Evolutionary conservation across 1,140 invertebrate species (phyloP).

Genomic region (Drosophila nigromelanica): DNA sequence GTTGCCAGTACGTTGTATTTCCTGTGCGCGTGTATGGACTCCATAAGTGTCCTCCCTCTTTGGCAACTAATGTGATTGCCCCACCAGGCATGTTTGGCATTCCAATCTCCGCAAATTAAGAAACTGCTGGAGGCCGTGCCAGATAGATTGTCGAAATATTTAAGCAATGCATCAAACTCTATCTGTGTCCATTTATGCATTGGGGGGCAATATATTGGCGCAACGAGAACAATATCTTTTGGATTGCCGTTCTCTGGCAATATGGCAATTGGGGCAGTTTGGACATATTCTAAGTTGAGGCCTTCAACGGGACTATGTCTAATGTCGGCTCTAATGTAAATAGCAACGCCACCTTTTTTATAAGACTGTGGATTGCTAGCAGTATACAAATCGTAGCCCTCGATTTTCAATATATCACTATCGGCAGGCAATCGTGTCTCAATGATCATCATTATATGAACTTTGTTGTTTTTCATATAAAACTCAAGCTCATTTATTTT

Average conservation of each 20-base stretch:
- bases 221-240: constrained; percentile 6
- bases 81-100: constrained; percentile 6
- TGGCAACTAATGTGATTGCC: neutral
- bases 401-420: neutral
- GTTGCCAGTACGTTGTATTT: too few species aligned
- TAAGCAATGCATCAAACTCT: neutral
- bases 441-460: neutral
- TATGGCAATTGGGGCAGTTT: constrained; percentile 6
- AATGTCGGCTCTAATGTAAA: neutral
- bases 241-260: constrained; percentile 1
- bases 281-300: neutral
- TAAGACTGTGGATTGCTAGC: neutral
- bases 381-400: neutral
- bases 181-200: neutral
- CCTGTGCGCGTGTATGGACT: too few species aligned
- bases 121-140: too few species aligned
- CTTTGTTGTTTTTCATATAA: neutral
- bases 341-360: constrained; percentile 11
- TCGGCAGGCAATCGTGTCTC: neutral
- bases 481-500: constrained; percentile 13
- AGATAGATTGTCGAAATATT: neutral
- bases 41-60: neutral
- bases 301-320: neutral
- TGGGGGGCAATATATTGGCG: constrained; percentile 18
- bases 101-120: neutral